Evolutionary conservation across 2,113 vertebrate genomes (phyloP).

Genomic region (Spheniscus mendiculus): DNA sequence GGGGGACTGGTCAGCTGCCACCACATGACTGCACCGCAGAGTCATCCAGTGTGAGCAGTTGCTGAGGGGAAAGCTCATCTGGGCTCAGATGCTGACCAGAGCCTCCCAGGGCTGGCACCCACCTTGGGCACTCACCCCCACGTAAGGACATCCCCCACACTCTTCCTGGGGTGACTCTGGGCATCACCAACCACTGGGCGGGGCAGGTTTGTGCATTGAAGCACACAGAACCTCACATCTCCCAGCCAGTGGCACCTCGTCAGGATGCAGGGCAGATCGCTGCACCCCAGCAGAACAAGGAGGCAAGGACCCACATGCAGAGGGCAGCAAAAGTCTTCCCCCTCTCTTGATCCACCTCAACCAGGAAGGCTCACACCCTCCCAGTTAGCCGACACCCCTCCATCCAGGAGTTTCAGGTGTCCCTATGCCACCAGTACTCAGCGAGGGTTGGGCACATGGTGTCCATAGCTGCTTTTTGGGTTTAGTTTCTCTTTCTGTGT

Average conservation of each 20-base stretch:
- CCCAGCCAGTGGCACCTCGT: background rate
- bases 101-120: background rate
- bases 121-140: background rate
- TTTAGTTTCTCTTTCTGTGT: background rate
- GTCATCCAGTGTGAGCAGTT: background rate
- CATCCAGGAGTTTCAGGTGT: background rate
- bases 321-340: background rate
- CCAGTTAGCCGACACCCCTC: background rate
- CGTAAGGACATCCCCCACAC: background rate
- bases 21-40: fast-evolving
- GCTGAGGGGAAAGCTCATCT: background rate
- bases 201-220: background rate
- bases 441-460: background rate
- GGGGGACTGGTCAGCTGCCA: background rate
- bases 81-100: background rate
- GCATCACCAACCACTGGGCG: background rate
- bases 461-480: background rate
- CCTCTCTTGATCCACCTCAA: background rate
- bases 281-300: background rate
- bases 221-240: background rate
- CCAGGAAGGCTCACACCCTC: background rate
- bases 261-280: background rate
- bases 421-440: background rate
- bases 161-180: background rate
- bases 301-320: background rate